Conservation (phyloP, 2,113 vertebrate genomes). For the Naja naja region DNA sequence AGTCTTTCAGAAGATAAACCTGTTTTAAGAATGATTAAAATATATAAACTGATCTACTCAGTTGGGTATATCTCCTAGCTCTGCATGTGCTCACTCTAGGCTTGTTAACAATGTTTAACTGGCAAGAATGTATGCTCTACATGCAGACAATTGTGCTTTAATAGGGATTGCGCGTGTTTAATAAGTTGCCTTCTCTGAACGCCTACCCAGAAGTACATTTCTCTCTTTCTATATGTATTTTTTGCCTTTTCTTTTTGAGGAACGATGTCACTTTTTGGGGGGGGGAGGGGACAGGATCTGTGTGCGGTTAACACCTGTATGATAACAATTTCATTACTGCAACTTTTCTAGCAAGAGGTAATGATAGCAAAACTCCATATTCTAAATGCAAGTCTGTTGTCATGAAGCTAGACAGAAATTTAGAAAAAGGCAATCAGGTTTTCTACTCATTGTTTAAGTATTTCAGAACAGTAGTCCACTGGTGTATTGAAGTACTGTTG, state of each 20-base stretch:
- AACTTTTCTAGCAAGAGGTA: background rate
- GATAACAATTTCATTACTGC: background rate
- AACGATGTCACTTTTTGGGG: background rate
- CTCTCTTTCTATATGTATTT: background rate
- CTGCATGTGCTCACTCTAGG: constrained; percentile 58
- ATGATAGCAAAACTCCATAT: background rate
- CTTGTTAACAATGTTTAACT: constrained; percentile 59
- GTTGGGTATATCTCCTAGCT: constrained; percentile 58
- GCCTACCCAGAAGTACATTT: background rate
- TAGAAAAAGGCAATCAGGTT: background rate
- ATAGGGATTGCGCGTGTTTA: constrained; percentile 35
- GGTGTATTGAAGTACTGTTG: background rate
- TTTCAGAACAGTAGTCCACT: background rate
- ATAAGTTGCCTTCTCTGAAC: background rate
- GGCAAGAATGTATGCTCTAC: constrained; percentile 25
- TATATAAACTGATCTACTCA: constrained; percentile 69
- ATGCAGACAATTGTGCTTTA: constrained; percentile 30
- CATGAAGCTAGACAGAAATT: background rate
- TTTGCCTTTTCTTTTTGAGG: background rate
- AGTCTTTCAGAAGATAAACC: constrained; percentile 66
- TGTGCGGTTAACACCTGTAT: background rate
- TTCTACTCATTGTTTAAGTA: background rate
- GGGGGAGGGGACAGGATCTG: background rate
- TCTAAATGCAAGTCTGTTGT: background rate
- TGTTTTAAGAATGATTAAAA: constrained; percentile 71